These are phyloP conservation scores for Lagorchestes hirsutus DNA, from an alignment of 2,797 vertebrate species.

Conservation along the genomic window DNA sequence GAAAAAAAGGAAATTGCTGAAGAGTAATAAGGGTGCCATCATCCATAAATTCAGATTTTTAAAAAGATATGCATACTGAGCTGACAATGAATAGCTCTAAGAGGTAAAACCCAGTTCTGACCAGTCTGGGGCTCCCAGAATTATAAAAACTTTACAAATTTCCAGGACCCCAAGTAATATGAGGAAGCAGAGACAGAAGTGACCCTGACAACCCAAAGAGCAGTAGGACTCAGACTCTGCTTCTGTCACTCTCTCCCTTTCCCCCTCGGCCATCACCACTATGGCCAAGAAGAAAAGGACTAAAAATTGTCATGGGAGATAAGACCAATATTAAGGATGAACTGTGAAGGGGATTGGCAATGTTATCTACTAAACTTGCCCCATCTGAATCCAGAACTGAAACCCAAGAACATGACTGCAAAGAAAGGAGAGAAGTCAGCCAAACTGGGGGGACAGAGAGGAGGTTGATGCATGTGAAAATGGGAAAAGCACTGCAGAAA, in stretches of 20 bases:
- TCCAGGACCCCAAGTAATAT: neutral
- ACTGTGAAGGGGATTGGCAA: conserved; percentile 85
- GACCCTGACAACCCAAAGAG: neutral
- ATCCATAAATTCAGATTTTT: neutral
- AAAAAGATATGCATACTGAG: neutral
- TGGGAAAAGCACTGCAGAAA: conserved; percentile 88
- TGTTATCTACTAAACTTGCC: conserved; percentile 86
- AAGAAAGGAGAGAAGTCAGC: conserved; percentile 86
- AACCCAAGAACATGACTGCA: conserved; percentile 87
- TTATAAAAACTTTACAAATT: neutral
- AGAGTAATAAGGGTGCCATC: neutral
- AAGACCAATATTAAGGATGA: conserved; percentile 81
- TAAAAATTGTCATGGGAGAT: conserved; percentile 79
- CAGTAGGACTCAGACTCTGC: neutral
- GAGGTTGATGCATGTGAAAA: conserved; percentile 87
- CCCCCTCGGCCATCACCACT: neutral
- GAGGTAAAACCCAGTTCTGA: neutral
- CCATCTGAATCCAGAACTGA: conserved; percentile 85
- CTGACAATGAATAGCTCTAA: neutral
- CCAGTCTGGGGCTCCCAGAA: neutral
- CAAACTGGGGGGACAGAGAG: conserved; percentile 84
- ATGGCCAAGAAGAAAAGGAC: conserved; percentile 58
- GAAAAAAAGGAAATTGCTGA: neutral
- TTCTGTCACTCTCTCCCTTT: neutral
- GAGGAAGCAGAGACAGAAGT: neutral